phyloP scores from a whole-genome alignment of 2,113 vertebrate genomes.

The Ondatra zibethicus region DNA sequence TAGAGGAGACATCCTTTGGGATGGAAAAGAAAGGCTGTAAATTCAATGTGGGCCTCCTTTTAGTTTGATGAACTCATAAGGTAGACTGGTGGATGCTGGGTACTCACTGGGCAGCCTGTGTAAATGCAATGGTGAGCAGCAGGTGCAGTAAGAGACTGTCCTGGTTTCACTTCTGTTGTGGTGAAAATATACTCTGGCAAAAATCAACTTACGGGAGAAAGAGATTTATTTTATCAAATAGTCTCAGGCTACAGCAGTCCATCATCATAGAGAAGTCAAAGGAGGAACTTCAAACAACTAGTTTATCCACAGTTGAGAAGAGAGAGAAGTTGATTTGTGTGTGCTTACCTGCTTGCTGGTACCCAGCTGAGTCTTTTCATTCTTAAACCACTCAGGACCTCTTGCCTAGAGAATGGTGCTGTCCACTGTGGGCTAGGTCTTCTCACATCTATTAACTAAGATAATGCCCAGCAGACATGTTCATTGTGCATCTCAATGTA shows the following conservation, averaged over 20 bases:
- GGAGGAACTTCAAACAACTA: background rate
- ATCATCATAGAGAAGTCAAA: background rate
- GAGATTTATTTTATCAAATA: background rate
- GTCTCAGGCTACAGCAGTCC: background rate
- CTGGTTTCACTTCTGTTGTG: background rate
- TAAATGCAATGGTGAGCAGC: background rate
- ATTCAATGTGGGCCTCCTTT: background rate
- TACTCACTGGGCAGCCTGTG: background rate
- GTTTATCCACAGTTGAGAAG: background rate
- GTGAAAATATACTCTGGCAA: background rate
- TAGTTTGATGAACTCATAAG: background rate
- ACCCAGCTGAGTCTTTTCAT: background rate
- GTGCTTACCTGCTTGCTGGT: background rate
- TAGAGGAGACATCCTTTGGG: background rate
- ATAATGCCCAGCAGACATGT: background rate
- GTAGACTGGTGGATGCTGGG: background rate
- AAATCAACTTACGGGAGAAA: background rate
- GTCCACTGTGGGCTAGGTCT: background rate
- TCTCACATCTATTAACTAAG: background rate
- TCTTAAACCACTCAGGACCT: background rate
- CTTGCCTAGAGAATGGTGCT: background rate
- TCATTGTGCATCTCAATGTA: background rate
- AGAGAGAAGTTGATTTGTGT: background rate
- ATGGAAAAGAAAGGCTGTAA: background rate
- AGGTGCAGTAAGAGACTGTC: background rate